Percentiles rank a stretch among this genome's conserved stretches.
These are phyloP conservation scores for Dasysyrphus tricinctus DNA, from an alignment of 2,888 invertebrate genomes.

Conservation along the genomic window DNA sequence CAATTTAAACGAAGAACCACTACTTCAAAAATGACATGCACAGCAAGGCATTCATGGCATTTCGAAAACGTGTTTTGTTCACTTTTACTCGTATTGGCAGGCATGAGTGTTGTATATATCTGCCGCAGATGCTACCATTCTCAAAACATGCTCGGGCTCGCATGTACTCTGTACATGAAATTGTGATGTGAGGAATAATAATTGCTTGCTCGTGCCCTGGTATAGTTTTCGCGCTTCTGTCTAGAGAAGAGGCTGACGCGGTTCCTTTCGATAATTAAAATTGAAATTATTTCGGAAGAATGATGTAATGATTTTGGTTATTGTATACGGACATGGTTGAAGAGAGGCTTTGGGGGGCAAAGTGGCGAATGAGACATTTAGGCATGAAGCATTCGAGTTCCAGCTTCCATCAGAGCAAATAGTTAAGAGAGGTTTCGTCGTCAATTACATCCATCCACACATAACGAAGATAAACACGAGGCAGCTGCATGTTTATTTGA, in stretches of 20 bases:
- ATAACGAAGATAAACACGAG: constrained; percentile 46
- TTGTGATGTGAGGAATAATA: constrained; percentile 30
- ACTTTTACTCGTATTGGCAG: background rate
- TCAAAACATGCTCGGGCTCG: background rate
- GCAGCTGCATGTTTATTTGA: constrained; percentile 59
- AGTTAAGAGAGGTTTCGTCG: constrained; percentile 33
- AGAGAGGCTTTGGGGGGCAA: background rate
- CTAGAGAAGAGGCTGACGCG: background rate
- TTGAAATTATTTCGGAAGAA: constrained; percentile 63
- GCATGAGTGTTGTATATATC: background rate
- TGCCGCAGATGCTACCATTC: constrained; percentile 29
- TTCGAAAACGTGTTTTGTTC: constrained; percentile 27
- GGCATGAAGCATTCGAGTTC: constrained; percentile 26
- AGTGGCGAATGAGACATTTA: constrained; percentile 46
- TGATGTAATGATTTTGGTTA: constrained; percentile 59
- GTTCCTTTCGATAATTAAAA: constrained; percentile 48
- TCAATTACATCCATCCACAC: constrained; percentile 30
- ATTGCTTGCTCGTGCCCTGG: constrained; percentile 31
- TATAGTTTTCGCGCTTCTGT: constrained; percentile 38
- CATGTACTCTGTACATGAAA: constrained; percentile 1
- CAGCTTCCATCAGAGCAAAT: background rate
- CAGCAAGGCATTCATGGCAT: constrained; percentile 17
- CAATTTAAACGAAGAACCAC: constrained; percentile 29
- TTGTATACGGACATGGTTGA: background rate
- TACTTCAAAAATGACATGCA: constrained; percentile 18